Base-by-base conservation (phyloP, 1,140 invertebrate species). In the Pinna nobilis region DNA sequence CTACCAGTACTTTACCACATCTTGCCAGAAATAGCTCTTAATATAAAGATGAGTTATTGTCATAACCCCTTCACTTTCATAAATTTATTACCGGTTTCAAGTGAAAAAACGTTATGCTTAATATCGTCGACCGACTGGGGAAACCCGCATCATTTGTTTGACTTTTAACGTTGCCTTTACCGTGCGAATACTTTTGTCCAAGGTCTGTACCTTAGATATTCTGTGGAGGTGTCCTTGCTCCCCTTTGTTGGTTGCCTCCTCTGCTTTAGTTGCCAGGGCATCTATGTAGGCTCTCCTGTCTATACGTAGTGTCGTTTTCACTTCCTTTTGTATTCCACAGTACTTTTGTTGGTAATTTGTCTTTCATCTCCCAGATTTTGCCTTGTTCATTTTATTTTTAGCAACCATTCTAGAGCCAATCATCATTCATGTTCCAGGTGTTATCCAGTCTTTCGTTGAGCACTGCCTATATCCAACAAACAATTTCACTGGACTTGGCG, bases 361-460 rank as follows among this genome's bases (percentile, higher is more conserved):
- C 4, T 64, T 47, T 20, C 44, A 28, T 28, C 39, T 64, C n/a
- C 3, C 3, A 20, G 60, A 49, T 28, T 47, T 35, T 47, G 60
- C 60, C n/a, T 47, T 25, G 30, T 64, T 64, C 15, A 64, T 41
- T 64, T 55, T 55, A 30, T 64, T 64, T 39, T 64, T 49, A 3
- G 35, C 35, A 47, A 25, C 60, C 32, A 28, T 64, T 64, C 60
- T 64, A 47, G n/a, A 41, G 60, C 20, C 25, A 23, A 28, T 64
- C 41, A 64, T 64, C 51, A 11, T 28, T 23, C 33, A 30, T 28
- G 33, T 55, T 28, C 25, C 33, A 11, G 28, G n/a, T 6, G 44
- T 47, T 64, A 64, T 47, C 28, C 60, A 35, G 39, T 28, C 3
- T 64, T 47, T 35, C 33, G 15, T 5, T 64, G 44, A 15, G 44